Base-by-base conservation (phyloP, 1,140 invertebrate species). In the Kradibia gibbosae region DNA sequence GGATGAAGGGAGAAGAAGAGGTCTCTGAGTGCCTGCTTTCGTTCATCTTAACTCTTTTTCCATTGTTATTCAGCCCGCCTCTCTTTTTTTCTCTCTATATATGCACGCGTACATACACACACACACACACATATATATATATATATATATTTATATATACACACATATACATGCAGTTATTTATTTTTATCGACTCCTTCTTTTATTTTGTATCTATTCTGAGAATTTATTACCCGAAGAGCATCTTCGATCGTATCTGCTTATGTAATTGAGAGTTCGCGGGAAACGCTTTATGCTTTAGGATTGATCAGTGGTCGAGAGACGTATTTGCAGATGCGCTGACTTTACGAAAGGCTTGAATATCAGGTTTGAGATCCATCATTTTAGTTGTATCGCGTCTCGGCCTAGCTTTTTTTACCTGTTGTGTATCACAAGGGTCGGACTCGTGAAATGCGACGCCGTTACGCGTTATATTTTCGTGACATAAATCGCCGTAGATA, bases 241-340 rank as follows among this genome's bases (percentile, higher is more conserved):
- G 7, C n/a, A 17, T 34, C 28, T 62, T 62, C 7, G 0, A 36
- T 62, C 34, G 11, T 74, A 57, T 57, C 72, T 25, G 25, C 20
- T 76, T 45, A 48, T 62, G 48, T 76, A 77, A 77, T 77, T 48
- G 57, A 39, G 34, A 22, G 62, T 67, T 67, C 34, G 17, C 22
- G 15, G 13, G 8, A 39, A 39, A 39, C 3, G 25, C 57, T 22
- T 31, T 11, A 15, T 36, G 31, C 31, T 28, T 1, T 1, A 3
- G 7, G 42, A 45, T 45, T 45, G 13, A 8, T 45, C 13, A 45
- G 5, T 13, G 42, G 13, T 8, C n/a, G n/a, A 45, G 42, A 5
- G 42, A 5, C 7, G 42, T 13, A 45, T 45, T 45, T 5, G 42
- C 42, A 13, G 42, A 45, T 8, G 5, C 42, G 42, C 13, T 45